A percentile compares a stretch with the other conserved stretches of the same genome.
Evolutionary conservation across 2,113 vertebrate species (phyloP).

Genomic region (Pantherophis guttatus): DNA sequence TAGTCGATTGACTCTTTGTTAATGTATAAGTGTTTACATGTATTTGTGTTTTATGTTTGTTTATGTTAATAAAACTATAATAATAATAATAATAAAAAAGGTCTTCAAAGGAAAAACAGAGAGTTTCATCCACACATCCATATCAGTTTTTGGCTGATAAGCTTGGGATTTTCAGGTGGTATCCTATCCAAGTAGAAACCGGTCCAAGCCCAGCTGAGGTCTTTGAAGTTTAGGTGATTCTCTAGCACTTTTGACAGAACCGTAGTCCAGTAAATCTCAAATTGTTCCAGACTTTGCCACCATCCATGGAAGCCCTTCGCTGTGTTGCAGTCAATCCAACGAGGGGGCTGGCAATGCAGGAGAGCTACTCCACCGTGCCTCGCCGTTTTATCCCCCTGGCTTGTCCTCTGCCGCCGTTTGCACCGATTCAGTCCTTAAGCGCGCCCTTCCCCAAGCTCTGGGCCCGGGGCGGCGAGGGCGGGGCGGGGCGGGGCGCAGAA

Average conservation of each 20-base stretch:
- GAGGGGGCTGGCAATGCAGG: background rate
- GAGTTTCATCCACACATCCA: background rate
- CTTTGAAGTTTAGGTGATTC: background rate
- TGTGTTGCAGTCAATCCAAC: background rate
- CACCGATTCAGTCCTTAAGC: background rate
- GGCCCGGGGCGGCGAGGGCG: accelerated
- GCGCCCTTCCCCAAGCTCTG: background rate
- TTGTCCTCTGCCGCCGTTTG: background rate
- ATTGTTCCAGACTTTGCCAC: conserved; percentile 6
- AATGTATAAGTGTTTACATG: no score
- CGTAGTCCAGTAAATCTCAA: conserved; percentile 20
- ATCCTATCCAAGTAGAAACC: background rate
- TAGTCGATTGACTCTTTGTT: no score
- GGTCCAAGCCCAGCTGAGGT: background rate
- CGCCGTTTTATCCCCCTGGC: accelerated
- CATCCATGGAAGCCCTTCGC: conserved; percentile 1
- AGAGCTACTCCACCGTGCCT: background rate
- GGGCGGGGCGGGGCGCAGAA: background rate
- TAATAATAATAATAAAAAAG: no score
- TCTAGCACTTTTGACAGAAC: conserved; percentile 8
- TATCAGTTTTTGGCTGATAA: background rate
- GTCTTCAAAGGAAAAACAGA: no score
- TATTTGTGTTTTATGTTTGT: no score
- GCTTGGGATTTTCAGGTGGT: background rate
- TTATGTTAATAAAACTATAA: no score